Conservation (phyloP, 2,888 invertebrate species). For the Zhuqinia jingwanae region DNA sequence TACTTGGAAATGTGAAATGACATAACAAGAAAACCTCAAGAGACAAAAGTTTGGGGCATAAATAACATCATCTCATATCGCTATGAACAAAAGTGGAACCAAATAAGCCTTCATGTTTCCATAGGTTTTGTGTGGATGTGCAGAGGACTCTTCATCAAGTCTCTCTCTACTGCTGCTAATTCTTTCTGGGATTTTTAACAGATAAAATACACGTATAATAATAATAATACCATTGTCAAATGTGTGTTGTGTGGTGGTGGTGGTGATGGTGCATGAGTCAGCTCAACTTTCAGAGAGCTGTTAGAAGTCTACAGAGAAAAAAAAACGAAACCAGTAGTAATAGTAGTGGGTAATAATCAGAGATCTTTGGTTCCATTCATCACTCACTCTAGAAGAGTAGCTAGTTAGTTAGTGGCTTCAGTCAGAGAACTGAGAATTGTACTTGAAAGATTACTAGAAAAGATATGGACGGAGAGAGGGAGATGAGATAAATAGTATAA, state of each 20-base stretch:
- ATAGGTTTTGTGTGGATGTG: too few species aligned
- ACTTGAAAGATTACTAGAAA: slow-evolving; percentile 24
- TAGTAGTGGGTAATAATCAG: neutral
- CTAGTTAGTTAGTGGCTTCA: too few species aligned
- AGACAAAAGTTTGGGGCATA: too few species aligned
- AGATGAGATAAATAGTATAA: slow-evolving; percentile 2
- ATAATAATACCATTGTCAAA: neutral
- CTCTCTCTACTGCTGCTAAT: neutral
- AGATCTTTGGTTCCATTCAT: slow-evolving; percentile 25
- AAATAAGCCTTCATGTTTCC: too few species aligned
- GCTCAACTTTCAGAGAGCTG: too few species aligned
- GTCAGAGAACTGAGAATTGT: slow-evolving; percentile 2
- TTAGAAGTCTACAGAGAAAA: neutral
- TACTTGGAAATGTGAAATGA: slow-evolving; percentile 3
- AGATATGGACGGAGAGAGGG: slow-evolving; percentile 6
- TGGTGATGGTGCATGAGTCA: slow-evolving; percentile 10
- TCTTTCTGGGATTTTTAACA: slow-evolving; percentile 28
- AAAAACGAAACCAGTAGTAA: too few species aligned
- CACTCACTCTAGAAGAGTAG: neutral
- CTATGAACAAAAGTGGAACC: too few species aligned
- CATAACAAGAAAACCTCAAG: slow-evolving; percentile 1
- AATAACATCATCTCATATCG: too few species aligned
- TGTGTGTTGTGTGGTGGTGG: neutral
- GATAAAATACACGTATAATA: slow-evolving; percentile 10
- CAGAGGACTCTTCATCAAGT: neutral